These are phyloP conservation scores for Drosophila sp. DNA, from an alignment of 1,140 invertebrate genomes.

Conservation along the genomic window DNA sequence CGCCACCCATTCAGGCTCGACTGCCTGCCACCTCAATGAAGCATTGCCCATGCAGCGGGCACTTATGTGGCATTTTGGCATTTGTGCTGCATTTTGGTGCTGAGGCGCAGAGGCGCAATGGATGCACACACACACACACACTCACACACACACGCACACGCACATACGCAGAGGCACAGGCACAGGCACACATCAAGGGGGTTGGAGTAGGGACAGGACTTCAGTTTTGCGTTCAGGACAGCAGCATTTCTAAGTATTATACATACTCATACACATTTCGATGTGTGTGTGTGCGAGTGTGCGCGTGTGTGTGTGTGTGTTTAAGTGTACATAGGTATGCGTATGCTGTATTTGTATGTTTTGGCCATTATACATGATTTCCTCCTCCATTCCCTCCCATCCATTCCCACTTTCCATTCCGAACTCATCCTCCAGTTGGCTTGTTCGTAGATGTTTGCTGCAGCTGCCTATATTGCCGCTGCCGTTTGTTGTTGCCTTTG, in stretches of 20 bases:
- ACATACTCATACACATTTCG: slow-evolving; percentile 42
- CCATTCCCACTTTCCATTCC: background rate
- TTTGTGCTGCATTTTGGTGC: slow-evolving; percentile 56
- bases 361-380: slow-evolving; percentile 69
- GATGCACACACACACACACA: slow-evolving; percentile 42
- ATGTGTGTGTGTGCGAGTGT: slow-evolving; percentile 15
- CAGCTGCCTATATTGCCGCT: slow-evolving; percentile 20
- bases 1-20: slow-evolving; percentile 3
- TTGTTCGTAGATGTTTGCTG: slow-evolving; percentile 53
- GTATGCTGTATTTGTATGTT: slow-evolving; percentile 54
- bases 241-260: slow-evolving; percentile 71
- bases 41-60: slow-evolving; percentile 50
- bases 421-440: background rate
- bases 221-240: slow-evolving; percentile 9
- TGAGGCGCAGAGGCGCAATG: slow-evolving; percentile 52
- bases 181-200: background rate
- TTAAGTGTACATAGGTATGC: slow-evolving; percentile 35
- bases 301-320: slow-evolving; percentile 31
- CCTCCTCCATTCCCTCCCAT: slow-evolving; percentile 14
- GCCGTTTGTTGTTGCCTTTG: slow-evolving; percentile 12
- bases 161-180: background rate
- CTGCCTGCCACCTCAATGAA: slow-evolving; percentile 28
- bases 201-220: background rate
- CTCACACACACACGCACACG: background rate
- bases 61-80: slow-evolving; percentile 73